phyloP scores from a whole-genome alignment of 2,888 invertebrate genomes.

The Nycteola revayana region DNA sequence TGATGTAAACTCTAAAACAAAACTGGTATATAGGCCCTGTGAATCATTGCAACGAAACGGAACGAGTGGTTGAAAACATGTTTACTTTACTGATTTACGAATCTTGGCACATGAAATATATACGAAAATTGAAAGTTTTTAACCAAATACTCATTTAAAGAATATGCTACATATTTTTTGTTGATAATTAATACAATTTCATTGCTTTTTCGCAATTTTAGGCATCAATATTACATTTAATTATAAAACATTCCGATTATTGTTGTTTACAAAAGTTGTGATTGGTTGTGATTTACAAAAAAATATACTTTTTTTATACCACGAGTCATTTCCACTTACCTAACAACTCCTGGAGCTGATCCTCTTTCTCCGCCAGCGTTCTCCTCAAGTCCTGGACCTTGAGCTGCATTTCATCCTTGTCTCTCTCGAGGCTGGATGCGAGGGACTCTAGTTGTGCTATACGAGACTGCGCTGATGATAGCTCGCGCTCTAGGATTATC shows the following conservation, averaged over 20 bases:
- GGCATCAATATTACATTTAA: too few relatives aligned
- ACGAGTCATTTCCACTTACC: conserved; percentile 43
- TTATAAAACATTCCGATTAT: too few relatives aligned
- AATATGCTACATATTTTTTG: too few relatives aligned
- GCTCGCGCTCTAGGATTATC: conserved; percentile 62
- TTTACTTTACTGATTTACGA: too few relatives aligned
- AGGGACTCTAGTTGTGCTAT: conserved; percentile 68
- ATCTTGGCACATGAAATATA: too few relatives aligned
- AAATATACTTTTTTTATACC: too few relatives aligned
- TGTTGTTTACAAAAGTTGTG: too few relatives aligned
- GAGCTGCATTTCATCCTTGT: conserved; percentile 87
- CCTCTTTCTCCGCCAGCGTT: conserved; percentile 61
- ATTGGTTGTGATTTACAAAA: too few relatives aligned
- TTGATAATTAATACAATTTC: too few relatives aligned
- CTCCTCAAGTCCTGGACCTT: conserved; percentile 81
- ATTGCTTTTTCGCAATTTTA: too few relatives aligned
- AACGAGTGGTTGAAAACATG: conserved; percentile 4
- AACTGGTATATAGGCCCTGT: conserved; percentile 16
- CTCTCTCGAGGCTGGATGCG: conserved; percentile 72
- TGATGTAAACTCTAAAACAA: conserved; percentile 30
- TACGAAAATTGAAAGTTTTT: too few relatives aligned
- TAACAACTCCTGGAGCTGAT: conserved; percentile 66
- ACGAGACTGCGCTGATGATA: conserved; percentile 58
- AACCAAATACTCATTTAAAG: too few relatives aligned
- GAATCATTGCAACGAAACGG: conserved; percentile 21